phyloP scores from a whole-genome alignment of 1,140 invertebrate genomes.

The Lutraria rhynchaena region DNA sequence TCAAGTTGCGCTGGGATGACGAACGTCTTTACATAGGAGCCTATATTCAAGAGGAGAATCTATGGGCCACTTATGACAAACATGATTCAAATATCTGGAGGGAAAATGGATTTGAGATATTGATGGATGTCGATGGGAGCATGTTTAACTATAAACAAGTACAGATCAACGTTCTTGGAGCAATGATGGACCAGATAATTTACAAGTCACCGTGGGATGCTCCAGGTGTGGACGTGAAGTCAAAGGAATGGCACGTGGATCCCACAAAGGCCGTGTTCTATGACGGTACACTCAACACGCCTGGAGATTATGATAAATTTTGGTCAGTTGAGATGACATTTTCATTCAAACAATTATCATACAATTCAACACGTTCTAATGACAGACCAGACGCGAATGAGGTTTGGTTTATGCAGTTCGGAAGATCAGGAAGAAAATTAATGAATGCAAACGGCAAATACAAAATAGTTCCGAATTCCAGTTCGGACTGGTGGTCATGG shows the following conservation, averaged over 20 bases:
- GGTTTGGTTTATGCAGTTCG: slow-evolving; percentile 45
- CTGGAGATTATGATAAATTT: slow-evolving; percentile 27
- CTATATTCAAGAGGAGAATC: slow-evolving; percentile 64
- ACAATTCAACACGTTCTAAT: background rate
- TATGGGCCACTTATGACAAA: slow-evolving; percentile 58
- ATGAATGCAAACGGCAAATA: slow-evolving; percentile 17
- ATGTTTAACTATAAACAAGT: slow-evolving; percentile 46
- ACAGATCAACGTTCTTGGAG: slow-evolving; percentile 33
- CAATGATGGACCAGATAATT: slow-evolving; percentile 28
- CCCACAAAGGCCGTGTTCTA: background rate
- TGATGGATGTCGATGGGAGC: slow-evolving; percentile 34
- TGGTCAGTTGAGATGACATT: slow-evolving; percentile 34
- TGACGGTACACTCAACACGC: slow-evolving; percentile 20
- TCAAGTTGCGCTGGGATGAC: slow-evolving; percentile 72
- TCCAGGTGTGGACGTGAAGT: background rate
- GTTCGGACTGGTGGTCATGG: slow-evolving; percentile 38
- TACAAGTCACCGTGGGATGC: slow-evolving; percentile 37
- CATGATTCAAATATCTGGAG: background rate
- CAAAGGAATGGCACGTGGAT: slow-evolving; percentile 1
- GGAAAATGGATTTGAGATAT: slow-evolving; percentile 39
- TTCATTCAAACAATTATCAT: slow-evolving; percentile 2
- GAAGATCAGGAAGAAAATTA: slow-evolving; percentile 22
- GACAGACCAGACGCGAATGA: background rate
- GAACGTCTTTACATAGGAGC: slow-evolving; percentile 66
- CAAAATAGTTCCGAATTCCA: background rate